These are phyloP conservation scores for Drosophila anceps DNA, from an alignment of 2,888 invertebrate species.

Conservation along the genomic window DNA sequence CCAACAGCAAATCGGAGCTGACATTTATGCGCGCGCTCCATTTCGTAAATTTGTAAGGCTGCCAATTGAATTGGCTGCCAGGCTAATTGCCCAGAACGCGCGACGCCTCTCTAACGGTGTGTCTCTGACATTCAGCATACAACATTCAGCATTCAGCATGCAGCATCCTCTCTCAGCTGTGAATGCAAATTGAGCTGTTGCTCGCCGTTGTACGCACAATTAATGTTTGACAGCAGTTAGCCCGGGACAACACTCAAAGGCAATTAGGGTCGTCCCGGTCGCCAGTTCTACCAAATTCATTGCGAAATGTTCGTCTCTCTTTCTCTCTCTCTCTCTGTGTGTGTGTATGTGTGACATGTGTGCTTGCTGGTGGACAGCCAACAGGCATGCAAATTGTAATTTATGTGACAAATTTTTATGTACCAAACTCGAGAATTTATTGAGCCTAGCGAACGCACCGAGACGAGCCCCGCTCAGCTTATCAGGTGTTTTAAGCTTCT, in stretches of 20 bases:
- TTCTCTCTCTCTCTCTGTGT: not conserved
- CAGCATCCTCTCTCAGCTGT: slow-evolving; percentile 29
- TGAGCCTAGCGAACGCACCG: slow-evolving; percentile 45
- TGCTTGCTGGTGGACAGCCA: slow-evolving; percentile 58
- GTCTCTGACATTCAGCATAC: slow-evolving; percentile 5
- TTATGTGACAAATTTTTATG: slow-evolving; percentile 82
- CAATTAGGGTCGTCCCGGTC: slow-evolving; percentile 73
- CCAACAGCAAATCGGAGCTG: slow-evolving; percentile 68
- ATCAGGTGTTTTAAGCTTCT: slow-evolving; percentile 60
- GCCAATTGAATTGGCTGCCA: slow-evolving; percentile 46
- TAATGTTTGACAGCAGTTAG: slow-evolving; percentile 73
- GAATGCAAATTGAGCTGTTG: slow-evolving; percentile 77
- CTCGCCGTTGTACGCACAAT: slow-evolving; percentile 78
- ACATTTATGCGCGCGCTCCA: slow-evolving; percentile 81
- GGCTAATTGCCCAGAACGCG: slow-evolving; percentile 74
- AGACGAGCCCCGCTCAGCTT: slow-evolving; percentile 36
- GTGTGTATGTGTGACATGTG: slow-evolving; percentile 50
- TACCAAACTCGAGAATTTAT: slow-evolving; percentile 71
- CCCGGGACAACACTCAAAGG: slow-evolving; percentile 77
- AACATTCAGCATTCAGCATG: slow-evolving; percentile 3
- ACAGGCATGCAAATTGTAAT: slow-evolving; percentile 77
- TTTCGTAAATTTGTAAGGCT: slow-evolving; percentile 60
- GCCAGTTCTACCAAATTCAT: slow-evolving; percentile 40
- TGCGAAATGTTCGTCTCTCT: slow-evolving; percentile 52
- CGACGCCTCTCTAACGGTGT: slow-evolving; percentile 59